Evolutionary conservation across 2,888 invertebrate genomes (phyloP).

Genomic region (Ochropacha duplaris): DNA sequence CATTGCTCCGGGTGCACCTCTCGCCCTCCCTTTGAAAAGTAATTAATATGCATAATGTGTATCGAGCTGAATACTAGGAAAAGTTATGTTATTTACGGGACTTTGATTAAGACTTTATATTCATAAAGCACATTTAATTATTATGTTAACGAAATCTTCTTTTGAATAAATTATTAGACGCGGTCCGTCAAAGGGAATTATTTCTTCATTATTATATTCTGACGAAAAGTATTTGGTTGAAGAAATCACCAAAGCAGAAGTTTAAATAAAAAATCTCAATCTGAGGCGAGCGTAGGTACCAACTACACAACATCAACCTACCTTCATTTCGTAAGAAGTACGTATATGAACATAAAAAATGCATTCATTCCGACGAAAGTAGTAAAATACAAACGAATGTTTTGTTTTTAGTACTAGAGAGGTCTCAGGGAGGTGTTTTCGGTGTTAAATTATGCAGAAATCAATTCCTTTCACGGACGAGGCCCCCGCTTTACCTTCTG

Average conservation of each 20-base stretch:
- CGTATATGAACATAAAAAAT: slow-evolving; percentile 59
- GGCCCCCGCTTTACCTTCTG: slow-evolving; percentile 56
- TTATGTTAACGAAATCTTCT: slow-evolving; percentile 80
- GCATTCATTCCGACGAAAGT: slow-evolving; percentile 68
- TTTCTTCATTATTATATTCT: slow-evolving; percentile 58
- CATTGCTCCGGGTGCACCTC: slow-evolving; percentile 28
- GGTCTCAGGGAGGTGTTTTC: slow-evolving; percentile 74
- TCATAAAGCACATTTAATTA: slow-evolving; percentile 81
- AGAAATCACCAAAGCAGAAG: slow-evolving; percentile 28
- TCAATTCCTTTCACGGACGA: slow-evolving; percentile 77
- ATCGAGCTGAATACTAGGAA: slow-evolving; percentile 72
- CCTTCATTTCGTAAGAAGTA: slow-evolving; percentile 40
- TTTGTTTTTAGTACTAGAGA: slow-evolving; percentile 75
- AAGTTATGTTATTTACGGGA: slow-evolving; percentile 74
- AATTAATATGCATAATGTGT: slow-evolving; percentile 77
- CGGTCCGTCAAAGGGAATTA: slow-evolving; percentile 74
- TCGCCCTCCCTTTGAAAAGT: slow-evolving; percentile 35
- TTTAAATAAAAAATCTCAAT: slow-evolving; percentile 21
- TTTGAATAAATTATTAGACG: slow-evolving; percentile 79
- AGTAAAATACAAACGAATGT: slow-evolving; percentile 78
- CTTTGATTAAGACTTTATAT: slow-evolving; percentile 77
- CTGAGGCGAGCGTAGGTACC: slow-evolving; percentile 6
- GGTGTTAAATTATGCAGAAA: slow-evolving; percentile 81
- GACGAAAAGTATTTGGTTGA: slow-evolving; percentile 45
- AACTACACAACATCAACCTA: slow-evolving; percentile 24